Percentiles rank a stretch among this genome's conserved stretches.
phyloP scores from a whole-genome alignment of 2,888 invertebrate species.

The Andrena hattorfiana region DNA sequence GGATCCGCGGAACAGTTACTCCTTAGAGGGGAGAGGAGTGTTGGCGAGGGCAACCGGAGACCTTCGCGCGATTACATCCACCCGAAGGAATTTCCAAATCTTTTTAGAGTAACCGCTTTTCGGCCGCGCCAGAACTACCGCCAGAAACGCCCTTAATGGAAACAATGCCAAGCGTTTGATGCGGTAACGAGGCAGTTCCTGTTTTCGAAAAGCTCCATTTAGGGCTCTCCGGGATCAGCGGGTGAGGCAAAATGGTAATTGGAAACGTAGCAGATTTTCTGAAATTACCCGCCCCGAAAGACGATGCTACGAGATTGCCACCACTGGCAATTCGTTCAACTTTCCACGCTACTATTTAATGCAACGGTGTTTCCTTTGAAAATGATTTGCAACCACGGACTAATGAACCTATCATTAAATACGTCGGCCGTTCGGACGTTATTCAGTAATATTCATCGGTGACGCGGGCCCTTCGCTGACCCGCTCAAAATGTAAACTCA shows the following conservation, averaged over 20 bases:
- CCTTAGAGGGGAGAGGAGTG: conserved; percentile 1
- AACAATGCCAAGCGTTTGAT: conserved; percentile 2
- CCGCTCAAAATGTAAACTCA: conserved; percentile 70
- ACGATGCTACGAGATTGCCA: background rate
- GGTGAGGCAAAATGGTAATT: background rate
- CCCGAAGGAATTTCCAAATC: conserved; percentile 26
- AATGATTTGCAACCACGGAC: background rate
- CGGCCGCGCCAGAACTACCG: background rate
- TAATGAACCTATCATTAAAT: conserved; percentile 38
- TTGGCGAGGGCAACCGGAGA: background rate
- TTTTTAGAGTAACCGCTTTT: background rate
- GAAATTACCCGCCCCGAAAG: background rate
- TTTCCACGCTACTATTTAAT: background rate
- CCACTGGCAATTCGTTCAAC: background rate
- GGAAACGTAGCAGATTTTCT: background rate
- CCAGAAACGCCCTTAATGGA: background rate
- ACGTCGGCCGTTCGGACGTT: conserved; percentile 10
- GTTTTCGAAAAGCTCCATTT: conserved; percentile 6
- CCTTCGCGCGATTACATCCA: conserved; percentile 16
- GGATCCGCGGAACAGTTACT: conserved; percentile 59
- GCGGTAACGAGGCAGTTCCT: conserved; percentile 5
- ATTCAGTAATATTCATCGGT: conserved; percentile 53
- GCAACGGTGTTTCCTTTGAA: conserved; percentile 1
- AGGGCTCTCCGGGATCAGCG: background rate
- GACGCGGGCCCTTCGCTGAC: conserved; percentile 4